Base-by-base conservation (phyloP, 2,888 invertebrate species). In the Myopa tessellatipennis region DNA sequence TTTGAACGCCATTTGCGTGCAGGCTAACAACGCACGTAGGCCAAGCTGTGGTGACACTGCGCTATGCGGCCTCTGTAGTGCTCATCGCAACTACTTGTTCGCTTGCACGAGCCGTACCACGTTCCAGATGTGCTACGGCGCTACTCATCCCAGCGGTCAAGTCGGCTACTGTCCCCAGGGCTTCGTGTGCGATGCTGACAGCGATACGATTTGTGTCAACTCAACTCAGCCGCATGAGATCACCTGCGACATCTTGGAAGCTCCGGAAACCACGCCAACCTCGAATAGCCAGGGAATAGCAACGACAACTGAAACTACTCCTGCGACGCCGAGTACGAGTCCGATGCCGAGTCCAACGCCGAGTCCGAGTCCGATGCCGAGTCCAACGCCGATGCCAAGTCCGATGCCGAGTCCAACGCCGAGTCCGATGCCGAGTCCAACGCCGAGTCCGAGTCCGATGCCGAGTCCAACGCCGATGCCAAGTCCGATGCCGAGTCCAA, bases 61-160 rank as follows among this genome's bases (percentile, higher is more conserved):
- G 5, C 79, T 83, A n/a, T 88, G 88, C 75, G 87, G 87, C 3
- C 82, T 81, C 7, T 88, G 88, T n/a, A 84, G 84, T 65, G 88
- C 87, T 3, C 85, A 86, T n/a, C 79, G 81, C 0, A 86, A 87
- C 79, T 81, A 84, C 67, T 79, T 86, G 36, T 88, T 88, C 55
- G 85, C 87, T 52, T 88, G 88, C 78, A 83, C 79, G 12, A 86
- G 87, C 72, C 85, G 87, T 0, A 77, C 81, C 4, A 83, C 83
- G 40, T 88, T 87, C 16, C 86, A 84, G 60, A 85, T 87, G 86
- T 88, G 88, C 79, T 87, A 87, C 26, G 88, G 88, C 10, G 85
- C 86, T 36, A 71, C 79, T 0, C 83, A 81, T 16, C 85, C 88
- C 7, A 82, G 80, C 5, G 87, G 87, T 14, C 74, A 82, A 45